Evolutionary conservation across 2,888 invertebrate species (phyloP).

Genomic region (Ryuthela nishihirai): DNA sequence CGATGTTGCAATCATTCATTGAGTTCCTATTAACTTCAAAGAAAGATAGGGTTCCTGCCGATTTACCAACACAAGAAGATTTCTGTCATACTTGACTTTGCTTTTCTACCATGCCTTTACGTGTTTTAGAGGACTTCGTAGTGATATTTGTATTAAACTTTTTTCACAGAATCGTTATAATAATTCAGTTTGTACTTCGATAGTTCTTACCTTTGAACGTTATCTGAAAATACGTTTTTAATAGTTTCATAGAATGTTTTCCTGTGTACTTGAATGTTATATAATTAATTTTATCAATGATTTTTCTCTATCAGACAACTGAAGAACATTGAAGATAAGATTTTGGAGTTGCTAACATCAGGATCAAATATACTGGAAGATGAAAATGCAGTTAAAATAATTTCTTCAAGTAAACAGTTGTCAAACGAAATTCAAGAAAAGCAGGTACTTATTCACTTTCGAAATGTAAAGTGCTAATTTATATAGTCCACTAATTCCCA

Average conservation of each 20-base stretch:
- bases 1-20: too few relatives aligned
- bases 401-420: slow-evolving; percentile 54
- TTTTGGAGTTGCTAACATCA: slow-evolving; percentile 51
- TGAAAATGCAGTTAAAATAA: slow-evolving; percentile 54
- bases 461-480: not conserved
- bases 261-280: not conserved
- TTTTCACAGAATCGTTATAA: too few relatives aligned
- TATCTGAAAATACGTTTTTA: not conserved
- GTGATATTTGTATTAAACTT: too few relatives aligned
- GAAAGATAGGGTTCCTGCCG: too few relatives aligned
- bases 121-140: too few relatives aligned
- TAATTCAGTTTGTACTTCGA: too few relatives aligned
- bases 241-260: not conserved
- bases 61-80: too few relatives aligned
- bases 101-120: too few relatives aligned
- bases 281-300: not conserved
- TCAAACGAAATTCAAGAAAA: slow-evolving; percentile 53
- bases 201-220: too few relatives aligned
- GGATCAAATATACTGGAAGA: slow-evolving; percentile 54
- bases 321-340: slow-evolving; percentile 55
- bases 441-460: slow-evolving; percentile 46
- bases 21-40: too few relatives aligned
- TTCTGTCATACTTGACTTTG: too few relatives aligned
- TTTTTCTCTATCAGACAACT: slow-evolving; percentile 48
- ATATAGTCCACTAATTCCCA: too few relatives aligned